Evolutionary conservation across 2,113 vertebrate species (phyloP), one percentile per base, ranked within the genome.

Genomic region (Tylochromis polylepis): DNA sequence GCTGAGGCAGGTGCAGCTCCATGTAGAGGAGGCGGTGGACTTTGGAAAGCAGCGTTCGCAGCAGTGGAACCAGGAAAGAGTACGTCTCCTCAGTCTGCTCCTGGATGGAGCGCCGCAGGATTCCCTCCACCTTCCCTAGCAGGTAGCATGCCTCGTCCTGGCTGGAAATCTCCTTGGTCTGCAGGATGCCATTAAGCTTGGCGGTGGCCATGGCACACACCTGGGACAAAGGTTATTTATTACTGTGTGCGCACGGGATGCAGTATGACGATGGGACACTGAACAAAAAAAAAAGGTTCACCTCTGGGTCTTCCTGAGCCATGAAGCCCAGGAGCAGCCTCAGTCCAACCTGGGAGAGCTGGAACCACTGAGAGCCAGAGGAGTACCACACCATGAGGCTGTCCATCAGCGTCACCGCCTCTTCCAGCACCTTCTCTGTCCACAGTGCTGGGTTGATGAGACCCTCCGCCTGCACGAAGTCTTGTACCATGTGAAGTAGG

Each of bases 121-220:
- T 98, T 41, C 96, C 95, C 93, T 99, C 98, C 86, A 99, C 91
- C 83, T 97, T 97, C 11, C 99, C 98, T 80, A 99, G 93, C 80
- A 99, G 96, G 91, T 98, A 99, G 91, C 98, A 99, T 0, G 98
- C 98, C 93, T 99, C 98, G 41, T 98, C 96, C 90, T 99, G 99
- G 89, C 96, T 98, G 79, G 97, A 97, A 88, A 99, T 96, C 6
- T 97, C 95, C 95, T 99, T 99, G 5, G 97, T 99, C 93, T 99
- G 99, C 90, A 99, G 97, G 79, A 99, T 97, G 9, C 97, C 97
- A 62, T 99, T 99, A 49, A 99, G 96, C 85, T 98, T 99, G 78
- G 99, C 99, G 2, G 99, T 97, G 82, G 99, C 98, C 97, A 99
- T 95, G 58, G 99, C 97, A 88, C 98, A 99, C 86, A 98, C 97